Conservation (phyloP, 2,797 vertebrate genomes). For the Chaetodon trifasciatus region DNA sequence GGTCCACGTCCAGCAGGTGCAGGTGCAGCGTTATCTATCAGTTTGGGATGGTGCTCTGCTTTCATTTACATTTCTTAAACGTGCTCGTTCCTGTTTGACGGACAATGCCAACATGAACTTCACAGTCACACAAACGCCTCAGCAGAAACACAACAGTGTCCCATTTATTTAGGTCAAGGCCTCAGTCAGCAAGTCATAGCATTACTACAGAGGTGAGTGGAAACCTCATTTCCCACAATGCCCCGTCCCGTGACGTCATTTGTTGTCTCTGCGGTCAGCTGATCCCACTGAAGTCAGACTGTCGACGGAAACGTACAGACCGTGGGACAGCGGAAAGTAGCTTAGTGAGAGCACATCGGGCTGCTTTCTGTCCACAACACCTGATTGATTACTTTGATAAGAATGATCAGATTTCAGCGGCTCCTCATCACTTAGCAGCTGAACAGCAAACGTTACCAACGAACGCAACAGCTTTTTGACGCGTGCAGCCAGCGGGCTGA, state of each 20-base stretch:
- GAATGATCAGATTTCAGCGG: background rate
- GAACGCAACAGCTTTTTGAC: background rate
- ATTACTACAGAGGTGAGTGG: too few species aligned
- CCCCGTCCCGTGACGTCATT: background rate
- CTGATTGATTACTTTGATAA: background rate
- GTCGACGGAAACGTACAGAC: background rate
- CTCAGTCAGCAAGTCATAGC: too few species aligned
- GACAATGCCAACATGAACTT: background rate
- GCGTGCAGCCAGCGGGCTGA: slow-evolving; percentile 1
- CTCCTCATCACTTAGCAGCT: background rate
- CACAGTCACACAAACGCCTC: too few species aligned
- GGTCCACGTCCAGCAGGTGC: too few species aligned
- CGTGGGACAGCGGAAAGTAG: background rate
- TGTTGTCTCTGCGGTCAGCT: slow-evolving; percentile 18
- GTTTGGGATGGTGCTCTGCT: too few species aligned
- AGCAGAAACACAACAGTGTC: background rate
- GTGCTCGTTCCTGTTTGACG: background rate
- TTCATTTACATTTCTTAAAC: background rate
- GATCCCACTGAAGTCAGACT: background rate
- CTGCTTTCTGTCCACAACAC: fast-evolving
- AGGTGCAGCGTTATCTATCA: too few species aligned
- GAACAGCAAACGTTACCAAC: background rate
- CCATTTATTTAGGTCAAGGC: background rate
- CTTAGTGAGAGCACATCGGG: slow-evolving; percentile 5
- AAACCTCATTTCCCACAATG: slow-evolving; percentile 47